Conservation (phyloP, 2,888 invertebrate genomes). For the Sabellastarte sp. region DNA sequence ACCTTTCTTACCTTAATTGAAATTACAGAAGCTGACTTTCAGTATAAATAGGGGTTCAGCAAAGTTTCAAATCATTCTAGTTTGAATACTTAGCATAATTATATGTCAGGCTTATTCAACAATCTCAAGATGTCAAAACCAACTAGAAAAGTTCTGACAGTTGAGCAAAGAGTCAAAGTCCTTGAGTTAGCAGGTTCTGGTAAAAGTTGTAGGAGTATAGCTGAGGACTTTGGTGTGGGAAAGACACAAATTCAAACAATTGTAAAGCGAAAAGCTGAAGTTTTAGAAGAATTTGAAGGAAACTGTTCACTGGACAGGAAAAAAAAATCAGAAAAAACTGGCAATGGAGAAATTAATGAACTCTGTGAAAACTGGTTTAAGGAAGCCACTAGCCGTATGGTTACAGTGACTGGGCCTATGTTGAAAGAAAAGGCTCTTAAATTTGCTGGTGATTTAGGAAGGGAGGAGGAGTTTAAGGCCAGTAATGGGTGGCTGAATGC, state of each 20-base stretch:
- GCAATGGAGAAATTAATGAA: background rate
- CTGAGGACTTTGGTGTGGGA: conserved; percentile 2
- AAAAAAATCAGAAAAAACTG: background rate
- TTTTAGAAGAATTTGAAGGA: conserved; percentile 1
- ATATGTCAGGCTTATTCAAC: too few species aligned
- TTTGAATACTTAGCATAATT: too few species aligned
- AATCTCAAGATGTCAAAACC: background rate
- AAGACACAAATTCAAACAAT: conserved; percentile 1
- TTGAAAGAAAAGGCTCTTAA: conserved; percentile 3
- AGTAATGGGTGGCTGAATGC: conserved; percentile 33
- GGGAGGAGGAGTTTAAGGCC: conserved; percentile 25
- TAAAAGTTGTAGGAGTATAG: background rate
- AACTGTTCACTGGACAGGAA: background rate
- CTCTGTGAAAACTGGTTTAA: background rate
- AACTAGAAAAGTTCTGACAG: conserved; percentile 64
- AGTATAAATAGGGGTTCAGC: too few species aligned
- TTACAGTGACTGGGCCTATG: background rate
- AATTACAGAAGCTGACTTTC: too few species aligned
- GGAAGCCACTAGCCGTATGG: background rate
- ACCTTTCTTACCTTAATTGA: too few species aligned
- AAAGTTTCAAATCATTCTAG: too few species aligned
- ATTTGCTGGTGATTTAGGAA: conserved; percentile 3
- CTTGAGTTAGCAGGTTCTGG: background rate
- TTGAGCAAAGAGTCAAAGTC: conserved; percentile 1
- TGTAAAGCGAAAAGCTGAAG: conserved; percentile 6